A percentile compares a stretch with the other conserved stretches of the same genome.
phyloP scores from a whole-genome alignment of 1,140 invertebrate genomes.

The Trigoniulus corallinus region DNA sequence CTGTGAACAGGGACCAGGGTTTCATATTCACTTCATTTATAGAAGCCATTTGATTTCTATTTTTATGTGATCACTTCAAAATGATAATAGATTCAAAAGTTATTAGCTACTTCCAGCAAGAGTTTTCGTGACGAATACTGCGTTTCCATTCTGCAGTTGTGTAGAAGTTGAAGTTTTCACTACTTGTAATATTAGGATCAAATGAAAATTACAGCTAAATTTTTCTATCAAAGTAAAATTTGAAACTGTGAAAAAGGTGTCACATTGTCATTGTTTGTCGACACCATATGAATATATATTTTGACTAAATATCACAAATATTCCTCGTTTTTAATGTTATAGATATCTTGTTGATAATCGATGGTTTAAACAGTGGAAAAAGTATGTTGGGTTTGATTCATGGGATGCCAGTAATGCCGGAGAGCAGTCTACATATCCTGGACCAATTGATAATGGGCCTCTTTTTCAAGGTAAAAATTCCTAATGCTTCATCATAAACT shows the following conservation, averaged over 20 bases:
- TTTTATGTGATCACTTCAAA: too few species aligned
- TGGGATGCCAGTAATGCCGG: constrained; percentile 25
- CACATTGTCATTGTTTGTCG: constrained; percentile 3
- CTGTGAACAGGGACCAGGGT: too few species aligned
- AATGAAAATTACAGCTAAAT: not conserved
- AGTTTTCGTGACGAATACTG: too few species aligned
- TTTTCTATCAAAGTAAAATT: not conserved
- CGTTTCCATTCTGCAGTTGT: not conserved
- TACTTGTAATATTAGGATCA: not conserved
- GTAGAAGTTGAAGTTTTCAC: not conserved
- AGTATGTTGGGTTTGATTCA: constrained; percentile 29
- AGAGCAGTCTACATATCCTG: constrained; percentile 26
- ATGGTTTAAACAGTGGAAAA: constrained; percentile 35
- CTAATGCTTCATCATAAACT: not conserved
- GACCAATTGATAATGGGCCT: constrained; percentile 31
- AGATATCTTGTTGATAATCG: constrained; percentile 32
- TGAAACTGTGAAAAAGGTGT: not conserved
- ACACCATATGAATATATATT: not conserved
- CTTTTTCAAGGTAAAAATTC: constrained; percentile 25
- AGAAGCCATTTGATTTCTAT: too few species aligned
- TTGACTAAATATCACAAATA: not conserved
- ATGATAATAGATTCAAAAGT: too few species aligned
- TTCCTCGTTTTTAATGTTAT: constrained; percentile 8
- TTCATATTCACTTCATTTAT: too few species aligned
- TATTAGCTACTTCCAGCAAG: too few species aligned